Evolutionary conservation across 1,140 invertebrate genomes (phyloP).

Genomic region (Armadillidium nasatum): DNA sequence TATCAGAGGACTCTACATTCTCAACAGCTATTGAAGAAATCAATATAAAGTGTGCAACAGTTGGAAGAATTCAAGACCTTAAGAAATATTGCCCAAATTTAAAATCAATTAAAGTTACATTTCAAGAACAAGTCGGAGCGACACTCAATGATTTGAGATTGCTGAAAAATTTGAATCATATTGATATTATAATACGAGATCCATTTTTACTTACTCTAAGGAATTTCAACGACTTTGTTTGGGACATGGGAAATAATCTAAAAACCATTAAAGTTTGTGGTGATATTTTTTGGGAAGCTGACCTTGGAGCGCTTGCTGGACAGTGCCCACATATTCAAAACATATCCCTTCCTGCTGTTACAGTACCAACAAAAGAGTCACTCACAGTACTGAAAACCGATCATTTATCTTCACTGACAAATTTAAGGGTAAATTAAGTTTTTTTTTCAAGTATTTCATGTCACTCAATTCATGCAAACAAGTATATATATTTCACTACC

Average conservation of each 20-base stretch:
- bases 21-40: slow-evolving; percentile 34
- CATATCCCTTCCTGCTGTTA: slow-evolving; percentile 37
- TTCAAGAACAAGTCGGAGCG: slow-evolving; percentile 34
- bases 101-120: slow-evolving; percentile 32
- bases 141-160: slow-evolving; percentile 42
- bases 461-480: background rate
- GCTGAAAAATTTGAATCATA: slow-evolving; percentile 28
- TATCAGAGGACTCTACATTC: slow-evolving; percentile 26
- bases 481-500: background rate
- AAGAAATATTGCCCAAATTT: slow-evolving; percentile 34
- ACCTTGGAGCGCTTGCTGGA: slow-evolving; percentile 34
- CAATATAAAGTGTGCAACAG: slow-evolving; percentile 36
- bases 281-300: slow-evolving; percentile 42
- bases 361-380: slow-evolving; percentile 36
- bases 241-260: slow-evolving; percentile 35
- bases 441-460: no score
- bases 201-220: slow-evolving; percentile 36
- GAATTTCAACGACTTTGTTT: slow-evolving; percentile 37
- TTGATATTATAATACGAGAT: slow-evolving; percentile 35
- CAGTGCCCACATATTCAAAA: slow-evolving; percentile 38
- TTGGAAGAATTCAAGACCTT: slow-evolving; percentile 32
- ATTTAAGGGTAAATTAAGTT: slow-evolving; percentile 26
- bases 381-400: slow-evolving; percentile 32
- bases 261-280: slow-evolving; percentile 34
- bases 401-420: slow-evolving; percentile 26